Evolutionary conservation across 2,113 vertebrate genomes (phyloP).

Genomic region (Theropithecus gelada): DNA sequence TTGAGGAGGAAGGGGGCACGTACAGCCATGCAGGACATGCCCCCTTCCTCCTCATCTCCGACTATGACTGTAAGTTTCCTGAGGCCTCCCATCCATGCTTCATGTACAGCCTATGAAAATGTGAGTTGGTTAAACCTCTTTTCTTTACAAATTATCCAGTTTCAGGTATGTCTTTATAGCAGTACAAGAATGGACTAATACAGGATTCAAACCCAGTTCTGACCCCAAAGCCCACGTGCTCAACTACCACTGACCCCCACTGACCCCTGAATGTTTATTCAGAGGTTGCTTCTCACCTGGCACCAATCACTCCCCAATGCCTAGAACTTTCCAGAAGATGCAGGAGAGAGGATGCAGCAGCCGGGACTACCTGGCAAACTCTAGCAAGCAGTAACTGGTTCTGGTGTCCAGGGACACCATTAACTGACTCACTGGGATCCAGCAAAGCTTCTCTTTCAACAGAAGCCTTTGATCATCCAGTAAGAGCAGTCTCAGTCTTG

Average conservation of each 20-base stretch:
- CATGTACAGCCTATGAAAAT: no score
- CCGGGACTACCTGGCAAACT: no score
- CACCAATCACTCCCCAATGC: neutral
- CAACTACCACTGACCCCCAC: neutral
- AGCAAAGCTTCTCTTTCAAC: neutral
- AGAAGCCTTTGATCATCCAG: neutral
- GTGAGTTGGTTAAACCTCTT: no score
- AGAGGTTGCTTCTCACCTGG: neutral
- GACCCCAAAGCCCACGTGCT: neutral
- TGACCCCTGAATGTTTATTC: neutral
- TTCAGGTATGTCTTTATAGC: no score
- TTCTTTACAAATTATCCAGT: no score
- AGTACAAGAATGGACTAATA: no score
- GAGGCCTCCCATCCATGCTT: no score
- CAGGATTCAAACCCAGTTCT: neutral
- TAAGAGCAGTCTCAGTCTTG: neutral
- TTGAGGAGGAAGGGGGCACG: no score
- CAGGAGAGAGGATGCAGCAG: neutral
- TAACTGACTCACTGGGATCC: fast-evolving
- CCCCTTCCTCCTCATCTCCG: no score
- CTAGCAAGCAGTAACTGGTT: neutral
- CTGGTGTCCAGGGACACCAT: neutral
- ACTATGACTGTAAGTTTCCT: no score
- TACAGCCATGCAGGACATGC: no score
- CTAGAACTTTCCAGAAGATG: neutral